Percentiles rank a stretch among this genome's conserved stretches.
These are phyloP conservation scores for Ariopsis seemanni DNA, from an alignment of 2,113 vertebrate species.

Conservation along the genomic window DNA sequence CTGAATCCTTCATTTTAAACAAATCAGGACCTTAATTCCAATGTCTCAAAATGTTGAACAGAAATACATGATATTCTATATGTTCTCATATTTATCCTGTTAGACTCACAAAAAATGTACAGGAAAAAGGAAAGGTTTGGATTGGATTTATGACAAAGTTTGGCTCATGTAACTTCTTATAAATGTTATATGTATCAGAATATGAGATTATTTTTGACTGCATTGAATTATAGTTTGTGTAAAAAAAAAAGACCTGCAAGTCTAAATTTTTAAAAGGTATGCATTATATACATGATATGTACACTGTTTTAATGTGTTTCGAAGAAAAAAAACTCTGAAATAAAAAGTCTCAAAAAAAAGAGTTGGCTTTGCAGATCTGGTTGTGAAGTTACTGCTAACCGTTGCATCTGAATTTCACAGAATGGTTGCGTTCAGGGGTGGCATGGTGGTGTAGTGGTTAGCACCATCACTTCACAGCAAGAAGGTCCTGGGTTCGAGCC, in stretches of 20 bases:
- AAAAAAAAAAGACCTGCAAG: background rate
- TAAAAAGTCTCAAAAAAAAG: background rate
- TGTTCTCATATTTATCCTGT: background rate
- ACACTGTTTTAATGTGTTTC: background rate
- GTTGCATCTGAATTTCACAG: background rate
- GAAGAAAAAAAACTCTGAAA: background rate
- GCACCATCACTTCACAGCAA: no score
- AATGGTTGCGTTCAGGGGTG: background rate
- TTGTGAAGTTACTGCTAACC: constrained; percentile 8
- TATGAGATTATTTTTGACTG: background rate
- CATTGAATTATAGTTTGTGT: background rate
- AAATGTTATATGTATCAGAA: background rate
- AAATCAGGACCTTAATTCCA: background rate
- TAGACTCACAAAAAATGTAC: background rate
- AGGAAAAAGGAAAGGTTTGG: background rate
- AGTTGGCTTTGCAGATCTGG: no score
- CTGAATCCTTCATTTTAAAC: background rate
- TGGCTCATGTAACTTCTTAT: background rate
- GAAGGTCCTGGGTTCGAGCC: no score
- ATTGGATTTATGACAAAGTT: background rate
- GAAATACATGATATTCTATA: background rate
- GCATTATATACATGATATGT: background rate
- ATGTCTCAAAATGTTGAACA: background rate
- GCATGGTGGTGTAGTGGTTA: background rate
- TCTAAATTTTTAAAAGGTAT: background rate